Conservation (phyloP, 2,113 vertebrate species). For the Deroptyus accipitrinus region DNA sequence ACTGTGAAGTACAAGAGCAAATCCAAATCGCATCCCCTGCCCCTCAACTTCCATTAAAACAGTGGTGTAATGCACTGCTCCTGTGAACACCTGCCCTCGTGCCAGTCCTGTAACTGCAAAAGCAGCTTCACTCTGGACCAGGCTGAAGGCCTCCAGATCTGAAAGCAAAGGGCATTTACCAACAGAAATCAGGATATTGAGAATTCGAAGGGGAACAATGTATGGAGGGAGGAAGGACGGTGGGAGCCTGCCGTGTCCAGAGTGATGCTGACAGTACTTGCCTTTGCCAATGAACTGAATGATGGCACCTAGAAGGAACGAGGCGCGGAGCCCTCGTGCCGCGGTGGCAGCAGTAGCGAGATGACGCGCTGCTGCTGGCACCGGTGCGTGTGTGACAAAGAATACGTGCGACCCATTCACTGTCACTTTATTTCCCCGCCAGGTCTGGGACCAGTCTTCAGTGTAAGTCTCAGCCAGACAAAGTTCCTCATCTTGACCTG, state of each 20-base stretch:
- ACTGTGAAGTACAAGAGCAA: not conserved
- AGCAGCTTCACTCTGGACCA: not conserved
- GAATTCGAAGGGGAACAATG: not conserved
- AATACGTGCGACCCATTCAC: not conserved
- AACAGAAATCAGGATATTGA: not conserved
- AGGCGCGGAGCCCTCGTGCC: not conserved
- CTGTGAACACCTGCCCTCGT: not conserved
- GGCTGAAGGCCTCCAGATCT: not conserved
- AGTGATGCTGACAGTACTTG: not conserved
- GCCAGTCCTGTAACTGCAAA: not conserved
- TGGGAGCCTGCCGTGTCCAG: not conserved
- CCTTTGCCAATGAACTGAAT: not conserved
- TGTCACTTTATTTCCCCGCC: not conserved
- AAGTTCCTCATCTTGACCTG: constrained; percentile 66
- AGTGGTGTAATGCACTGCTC: not conserved
- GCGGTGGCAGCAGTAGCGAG: not conserved
- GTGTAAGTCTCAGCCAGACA: constrained; percentile 82
- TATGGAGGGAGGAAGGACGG: not conserved
- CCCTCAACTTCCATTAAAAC: not conserved
- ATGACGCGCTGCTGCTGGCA: not conserved
- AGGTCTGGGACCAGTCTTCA: constrained; percentile 93
- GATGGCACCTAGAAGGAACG: not conserved
- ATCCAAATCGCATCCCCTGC: not conserved
- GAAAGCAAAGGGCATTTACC: not conserved
- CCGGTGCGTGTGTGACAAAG: not conserved